phyloP scores from a whole-genome alignment of 2,113 vertebrate species.

The Laticauda colubrina region DNA sequence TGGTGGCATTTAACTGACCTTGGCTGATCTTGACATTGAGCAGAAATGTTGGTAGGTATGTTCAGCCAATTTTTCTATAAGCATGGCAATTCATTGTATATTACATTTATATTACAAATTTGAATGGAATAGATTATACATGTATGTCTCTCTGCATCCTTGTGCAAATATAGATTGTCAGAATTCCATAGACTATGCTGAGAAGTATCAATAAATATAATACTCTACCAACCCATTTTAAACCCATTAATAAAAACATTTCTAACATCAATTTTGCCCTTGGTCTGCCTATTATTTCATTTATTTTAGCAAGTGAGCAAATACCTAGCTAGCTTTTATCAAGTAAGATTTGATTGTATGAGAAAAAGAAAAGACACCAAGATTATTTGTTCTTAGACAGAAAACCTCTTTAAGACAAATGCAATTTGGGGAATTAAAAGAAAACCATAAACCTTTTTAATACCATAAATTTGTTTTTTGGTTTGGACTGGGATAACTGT shows the following conservation, averaged over 20 bases:
- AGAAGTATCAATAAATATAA: background rate
- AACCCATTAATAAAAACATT: background rate
- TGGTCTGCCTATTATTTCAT: background rate
- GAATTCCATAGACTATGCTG: background rate
- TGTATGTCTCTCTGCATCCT: background rate
- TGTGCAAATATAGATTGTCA: background rate
- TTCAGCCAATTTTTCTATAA: background rate
- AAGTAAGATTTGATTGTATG: background rate
- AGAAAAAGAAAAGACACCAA: background rate
- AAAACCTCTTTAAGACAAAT: background rate
- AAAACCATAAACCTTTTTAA: background rate
- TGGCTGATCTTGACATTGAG: background rate
- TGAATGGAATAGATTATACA: background rate
- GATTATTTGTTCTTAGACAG: background rate
- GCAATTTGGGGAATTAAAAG: background rate
- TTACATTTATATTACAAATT: background rate
- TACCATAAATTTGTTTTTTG: background rate
- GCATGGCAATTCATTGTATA: background rate
- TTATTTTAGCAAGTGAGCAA: background rate
- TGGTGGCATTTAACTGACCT: background rate
- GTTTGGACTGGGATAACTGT: background rate
- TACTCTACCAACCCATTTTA: background rate
- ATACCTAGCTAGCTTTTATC: background rate
- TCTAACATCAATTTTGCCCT: background rate
- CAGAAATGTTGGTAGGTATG: background rate